A percentile compares a stretch with the other conserved stretches of the same genome.
phyloP scores from a whole-genome alignment of 2,113 vertebrate species.

The Nerophis ophidion region DNA sequence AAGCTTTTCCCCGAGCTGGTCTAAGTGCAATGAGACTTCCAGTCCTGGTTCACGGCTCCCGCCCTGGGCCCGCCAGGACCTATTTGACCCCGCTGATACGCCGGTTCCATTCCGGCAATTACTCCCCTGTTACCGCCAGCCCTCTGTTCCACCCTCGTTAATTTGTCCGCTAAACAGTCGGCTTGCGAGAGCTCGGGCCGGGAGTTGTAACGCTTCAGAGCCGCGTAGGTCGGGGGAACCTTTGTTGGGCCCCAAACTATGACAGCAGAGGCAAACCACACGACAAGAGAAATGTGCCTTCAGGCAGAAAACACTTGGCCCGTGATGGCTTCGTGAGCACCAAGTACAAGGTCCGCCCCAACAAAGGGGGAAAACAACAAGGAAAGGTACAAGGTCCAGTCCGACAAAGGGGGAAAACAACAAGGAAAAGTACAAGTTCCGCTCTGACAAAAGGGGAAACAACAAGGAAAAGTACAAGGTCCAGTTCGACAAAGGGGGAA shows the following conservation, averaged over 20 bases:
- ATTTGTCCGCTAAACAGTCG: conserved; percentile 54
- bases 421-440: no score
- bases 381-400: neutral
- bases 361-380: conserved; percentile 62
- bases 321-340: conserved; percentile 54
- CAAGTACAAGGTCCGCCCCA: conserved; percentile 64
- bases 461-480: no score
- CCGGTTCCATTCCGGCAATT: conserved; percentile 38
- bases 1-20: conserved; percentile 48
- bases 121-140: conserved; percentile 49
- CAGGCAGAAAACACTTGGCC: conserved; percentile 64
- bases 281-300: conserved; percentile 67
- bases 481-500: no score
- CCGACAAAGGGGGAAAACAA: no score
- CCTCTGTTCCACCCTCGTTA: conserved; percentile 46
- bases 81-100: conserved; percentile 37
- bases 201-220: conserved; percentile 37
- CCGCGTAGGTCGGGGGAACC: conserved; percentile 25
- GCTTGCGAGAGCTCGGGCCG: conserved; percentile 28
- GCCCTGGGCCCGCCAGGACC: conserved; percentile 35
- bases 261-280: conserved; percentile 63
- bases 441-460: no score
- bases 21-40: conserved; percentile 57
- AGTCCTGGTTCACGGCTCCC: conserved; percentile 36
- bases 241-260: conserved; percentile 61